Percentiles rank a stretch among this genome's conserved stretches.
phyloP scores from a whole-genome alignment of 2,113 vertebrate species.

The Irena cyanogastra region DNA sequence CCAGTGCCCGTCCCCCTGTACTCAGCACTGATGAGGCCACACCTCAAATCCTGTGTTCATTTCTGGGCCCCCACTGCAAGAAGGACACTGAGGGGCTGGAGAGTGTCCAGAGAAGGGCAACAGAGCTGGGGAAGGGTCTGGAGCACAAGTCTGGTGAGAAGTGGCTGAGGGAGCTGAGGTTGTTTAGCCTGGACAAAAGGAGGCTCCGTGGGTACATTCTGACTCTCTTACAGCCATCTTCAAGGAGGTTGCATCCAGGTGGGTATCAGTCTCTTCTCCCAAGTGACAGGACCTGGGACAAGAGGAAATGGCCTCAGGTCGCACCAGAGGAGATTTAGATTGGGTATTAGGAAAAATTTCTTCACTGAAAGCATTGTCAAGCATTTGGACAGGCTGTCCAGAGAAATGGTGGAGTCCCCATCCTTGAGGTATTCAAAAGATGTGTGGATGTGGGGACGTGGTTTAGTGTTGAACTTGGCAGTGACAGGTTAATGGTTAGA shows the following conservation, averaged over 20 bases:
- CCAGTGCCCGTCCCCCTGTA: background rate
- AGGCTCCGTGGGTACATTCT: background rate
- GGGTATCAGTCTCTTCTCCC: background rate
- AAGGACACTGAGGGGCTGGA: background rate
- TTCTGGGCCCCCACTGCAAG: background rate
- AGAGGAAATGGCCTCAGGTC: background rate
- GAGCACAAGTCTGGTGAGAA: background rate
- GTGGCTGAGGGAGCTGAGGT: background rate
- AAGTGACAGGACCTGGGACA: background rate
- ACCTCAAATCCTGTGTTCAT: background rate
- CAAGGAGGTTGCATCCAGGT: background rate
- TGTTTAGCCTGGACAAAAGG: background rate
- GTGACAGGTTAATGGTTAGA: background rate
- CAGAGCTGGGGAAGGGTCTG: background rate
- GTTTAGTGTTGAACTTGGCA: background rate
- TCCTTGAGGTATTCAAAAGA: background rate
- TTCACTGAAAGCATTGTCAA: background rate
- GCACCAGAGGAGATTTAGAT: background rate
- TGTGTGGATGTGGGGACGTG: background rate
- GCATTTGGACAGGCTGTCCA: background rate
- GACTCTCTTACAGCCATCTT: background rate
- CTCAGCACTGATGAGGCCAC: background rate
- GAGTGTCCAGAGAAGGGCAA: accelerated
- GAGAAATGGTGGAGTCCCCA: background rate
- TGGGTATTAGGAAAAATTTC: background rate